These are phyloP conservation scores for Sinosuthora webbiana DNA, from an alignment of 2,113 vertebrate species.

Conservation along the genomic window DNA sequence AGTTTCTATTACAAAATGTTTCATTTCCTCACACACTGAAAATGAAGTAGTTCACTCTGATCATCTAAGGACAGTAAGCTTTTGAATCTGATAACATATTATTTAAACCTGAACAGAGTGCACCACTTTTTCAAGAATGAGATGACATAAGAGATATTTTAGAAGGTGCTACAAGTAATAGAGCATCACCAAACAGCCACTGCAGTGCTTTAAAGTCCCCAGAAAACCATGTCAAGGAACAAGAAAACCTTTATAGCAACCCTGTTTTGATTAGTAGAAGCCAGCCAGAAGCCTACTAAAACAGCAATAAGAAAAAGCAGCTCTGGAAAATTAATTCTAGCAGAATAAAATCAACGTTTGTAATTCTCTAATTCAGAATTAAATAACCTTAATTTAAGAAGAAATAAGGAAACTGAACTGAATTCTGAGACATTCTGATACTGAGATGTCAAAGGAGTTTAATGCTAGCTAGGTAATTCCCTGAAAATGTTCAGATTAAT, in stretches of 20 bases:
- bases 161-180: constrained; percentile 21
- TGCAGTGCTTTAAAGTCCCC: background rate
- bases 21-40: constrained; percentile 23
- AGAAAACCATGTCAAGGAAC: background rate
- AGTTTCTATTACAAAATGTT: constrained; percentile 43
- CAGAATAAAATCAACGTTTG: background rate
- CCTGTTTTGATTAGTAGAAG: background rate
- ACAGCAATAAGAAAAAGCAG: background rate
- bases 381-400: background rate
- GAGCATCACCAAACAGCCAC: background rate
- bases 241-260: background rate
- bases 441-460: background rate
- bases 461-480: background rate
- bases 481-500: background rate
- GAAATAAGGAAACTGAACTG: background rate
- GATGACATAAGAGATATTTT: background rate
- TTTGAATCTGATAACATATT: constrained; percentile 37
- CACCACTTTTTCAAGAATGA: background rate
- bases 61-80: constrained; percentile 11
- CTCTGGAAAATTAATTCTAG: background rate
- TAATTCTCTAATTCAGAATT: background rate
- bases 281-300: background rate
- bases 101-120: constrained; percentile 32
- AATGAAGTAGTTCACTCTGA: constrained; percentile 44
- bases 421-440: background rate